Evolutionary conservation across 2,113 vertebrate species (phyloP).

Genomic region (Amphilophus citrinellus): DNA sequence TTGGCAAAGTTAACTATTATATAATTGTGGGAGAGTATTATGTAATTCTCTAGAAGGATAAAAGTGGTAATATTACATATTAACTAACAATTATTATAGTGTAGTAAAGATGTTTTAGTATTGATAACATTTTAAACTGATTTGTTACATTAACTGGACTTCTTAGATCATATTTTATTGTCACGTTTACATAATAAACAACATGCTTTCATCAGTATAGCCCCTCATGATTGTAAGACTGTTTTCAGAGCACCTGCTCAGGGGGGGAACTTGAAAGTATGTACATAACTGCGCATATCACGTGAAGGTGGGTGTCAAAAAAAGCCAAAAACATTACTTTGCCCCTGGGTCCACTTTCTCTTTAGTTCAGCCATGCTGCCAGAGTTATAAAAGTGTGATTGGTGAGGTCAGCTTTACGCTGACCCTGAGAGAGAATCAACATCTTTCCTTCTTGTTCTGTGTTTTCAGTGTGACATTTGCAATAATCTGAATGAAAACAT

Average conservation of each 20-base stretch:
- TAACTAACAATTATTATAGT: not conserved
- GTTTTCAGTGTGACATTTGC: no score
- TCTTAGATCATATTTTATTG: no score
- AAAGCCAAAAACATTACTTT: not conserved
- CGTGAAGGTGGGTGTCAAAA: not conserved
- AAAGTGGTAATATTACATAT: rapidly evolving
- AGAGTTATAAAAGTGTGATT: not conserved
- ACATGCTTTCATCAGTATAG: no score
- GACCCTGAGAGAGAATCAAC: not conserved
- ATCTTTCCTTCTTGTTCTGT: not conserved
- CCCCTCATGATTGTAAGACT: no score
- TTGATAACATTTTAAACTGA: not conserved
- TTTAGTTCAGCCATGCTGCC: not conserved
- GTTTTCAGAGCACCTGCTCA: no score
- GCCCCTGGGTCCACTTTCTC: no score
- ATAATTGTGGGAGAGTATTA: not conserved
- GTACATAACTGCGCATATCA: no score
- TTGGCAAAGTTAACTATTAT: not conserved
- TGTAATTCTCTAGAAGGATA: not conserved
- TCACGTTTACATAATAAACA: no score
- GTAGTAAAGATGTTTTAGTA: not conserved
- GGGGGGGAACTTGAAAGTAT: rapidly evolving
- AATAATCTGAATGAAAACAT: no score
- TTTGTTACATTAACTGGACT: no score
- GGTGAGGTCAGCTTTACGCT: no score